Evolutionary conservation across 1,140 invertebrate genomes (phyloP), one percentile per base, ranked within the genome.

Genomic region (Cydia strobilella): DNA sequence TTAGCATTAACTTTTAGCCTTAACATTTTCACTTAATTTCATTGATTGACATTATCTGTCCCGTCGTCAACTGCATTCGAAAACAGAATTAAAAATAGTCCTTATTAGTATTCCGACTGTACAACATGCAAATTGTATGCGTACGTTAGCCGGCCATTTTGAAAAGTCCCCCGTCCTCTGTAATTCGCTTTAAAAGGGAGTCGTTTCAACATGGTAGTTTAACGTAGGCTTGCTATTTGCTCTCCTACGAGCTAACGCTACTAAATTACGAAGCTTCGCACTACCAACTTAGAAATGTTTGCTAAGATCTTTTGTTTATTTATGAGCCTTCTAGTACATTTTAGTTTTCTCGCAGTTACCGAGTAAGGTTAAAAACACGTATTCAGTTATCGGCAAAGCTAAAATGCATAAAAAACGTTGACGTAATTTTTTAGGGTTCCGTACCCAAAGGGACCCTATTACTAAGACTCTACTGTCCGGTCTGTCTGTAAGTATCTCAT

Each of bases 71-170:
- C 31, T 69, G 65, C 65, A 69, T 39, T 69, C 31, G 35, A 42
- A 42, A 69, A 42, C 74, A 71, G 81, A 79, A 77, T 84, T 83
- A 82, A 84, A 85, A 87, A 84, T 86, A 86, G 48, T 42, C 66
- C 79, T 82, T 81, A 81, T 90, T 90, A 84, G 83, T 88, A 90
- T 87, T 82, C 88, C 80, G 82, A 83, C 79, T 76, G 82, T 82
- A 80, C 62, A 80, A 76, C 77, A 84, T 84, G 84, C 82, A 84
- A 86, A 84, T 86, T 76, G 79, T 81, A 82, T 82, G 80, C 80
- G 78, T 83, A 84, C 74, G 77, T 76, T 76, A 74, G 74, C 74
- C 73, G 79, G 51, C 75, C 65, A 39, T 18, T 69, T 69, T 39
- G 6, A 69, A 42, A 31, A 35, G 31, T 35, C 65, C 65, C 10